phyloP scores from a whole-genome alignment of 2,888 invertebrate genomes.

The Myopa tessellatipennis region DNA sequence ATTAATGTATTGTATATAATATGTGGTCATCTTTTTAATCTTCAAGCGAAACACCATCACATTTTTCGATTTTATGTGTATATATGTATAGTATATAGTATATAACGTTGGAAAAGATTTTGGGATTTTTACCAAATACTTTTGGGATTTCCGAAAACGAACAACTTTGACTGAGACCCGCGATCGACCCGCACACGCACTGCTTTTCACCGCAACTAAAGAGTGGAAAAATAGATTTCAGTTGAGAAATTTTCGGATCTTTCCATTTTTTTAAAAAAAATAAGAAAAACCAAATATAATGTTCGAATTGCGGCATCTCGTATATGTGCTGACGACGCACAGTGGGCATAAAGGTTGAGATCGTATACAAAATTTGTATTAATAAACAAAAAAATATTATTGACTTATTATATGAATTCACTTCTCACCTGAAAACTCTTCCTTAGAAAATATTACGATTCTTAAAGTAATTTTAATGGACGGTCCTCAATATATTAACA shows the following conservation, averaged over 20 bases:
- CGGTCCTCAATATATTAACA: too few relatives aligned
- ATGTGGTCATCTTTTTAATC: too few relatives aligned
- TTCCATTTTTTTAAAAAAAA: slow-evolving; percentile 46
- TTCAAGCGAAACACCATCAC: too few relatives aligned
- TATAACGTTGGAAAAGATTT: too few relatives aligned
- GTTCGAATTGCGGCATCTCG: slow-evolving; percentile 14
- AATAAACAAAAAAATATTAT: too few relatives aligned
- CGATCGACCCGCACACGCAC: slow-evolving; percentile 56
- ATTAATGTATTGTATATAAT: too few relatives aligned
- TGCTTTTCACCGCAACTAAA: slow-evolving; percentile 60
- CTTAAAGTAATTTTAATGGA: too few relatives aligned
- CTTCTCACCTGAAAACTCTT: too few relatives aligned
- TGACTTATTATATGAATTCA: too few relatives aligned
- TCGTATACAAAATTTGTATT: neutral
- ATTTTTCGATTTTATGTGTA: too few relatives aligned
- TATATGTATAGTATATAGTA: too few relatives aligned
- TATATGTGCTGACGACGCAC: neutral
- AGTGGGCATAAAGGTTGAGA: neutral
- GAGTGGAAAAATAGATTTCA: slow-evolving; percentile 45
- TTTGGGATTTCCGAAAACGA: slow-evolving; percentile 12
- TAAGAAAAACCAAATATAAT: neutral
- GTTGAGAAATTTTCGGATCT: slow-evolving; percentile 41
- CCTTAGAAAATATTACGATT: too few relatives aligned
- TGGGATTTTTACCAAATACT: neutral
- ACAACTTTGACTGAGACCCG: slow-evolving; percentile 33